Conservation (phyloP, 2,888 invertebrate genomes). For the Busseola fusca region DNA sequence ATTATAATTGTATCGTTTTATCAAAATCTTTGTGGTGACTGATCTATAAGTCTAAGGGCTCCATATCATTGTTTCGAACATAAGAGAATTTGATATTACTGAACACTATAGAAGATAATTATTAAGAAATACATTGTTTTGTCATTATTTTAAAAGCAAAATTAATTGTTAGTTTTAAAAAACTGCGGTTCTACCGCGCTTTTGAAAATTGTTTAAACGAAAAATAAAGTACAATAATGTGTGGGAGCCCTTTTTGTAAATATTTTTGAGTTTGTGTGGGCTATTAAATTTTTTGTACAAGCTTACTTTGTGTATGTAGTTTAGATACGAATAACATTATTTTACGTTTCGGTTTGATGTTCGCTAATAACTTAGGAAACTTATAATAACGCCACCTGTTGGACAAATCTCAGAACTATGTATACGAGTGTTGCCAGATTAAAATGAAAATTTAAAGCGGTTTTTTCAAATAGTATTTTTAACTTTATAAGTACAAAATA, state of each 20-base stretch:
- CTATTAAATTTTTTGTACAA: conserved; percentile 60
- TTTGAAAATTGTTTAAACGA: background rate
- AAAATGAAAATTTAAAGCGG: conserved; percentile 15
- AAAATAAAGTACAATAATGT: conserved; percentile 33
- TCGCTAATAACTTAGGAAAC: conserved; percentile 63
- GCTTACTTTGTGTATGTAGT: conserved; percentile 61
- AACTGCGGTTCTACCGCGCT: conserved; percentile 3
- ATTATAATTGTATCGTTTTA: conserved; percentile 12
- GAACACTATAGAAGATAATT: background rate
- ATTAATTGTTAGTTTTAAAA: background rate
- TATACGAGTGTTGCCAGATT: conserved; percentile 56
- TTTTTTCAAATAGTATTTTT: conserved; percentile 28
- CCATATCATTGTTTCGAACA: conserved; percentile 28
- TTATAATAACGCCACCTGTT: conserved; percentile 57
- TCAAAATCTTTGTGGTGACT: conserved; percentile 37
- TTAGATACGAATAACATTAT: conserved; percentile 57
- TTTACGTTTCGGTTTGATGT: conserved; percentile 67
- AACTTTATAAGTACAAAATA: conserved; percentile 56
- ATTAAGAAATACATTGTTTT: background rate
- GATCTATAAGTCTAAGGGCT: conserved; percentile 46
- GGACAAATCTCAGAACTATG: conserved; percentile 60
- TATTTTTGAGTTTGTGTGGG: conserved; percentile 68
- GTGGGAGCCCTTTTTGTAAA: conserved; percentile 57
- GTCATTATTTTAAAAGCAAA: background rate
- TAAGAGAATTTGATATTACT: background rate